Evolutionary conservation across 2,797 vertebrate species (phyloP).

Genomic region (Syngnathus acus): DNA sequence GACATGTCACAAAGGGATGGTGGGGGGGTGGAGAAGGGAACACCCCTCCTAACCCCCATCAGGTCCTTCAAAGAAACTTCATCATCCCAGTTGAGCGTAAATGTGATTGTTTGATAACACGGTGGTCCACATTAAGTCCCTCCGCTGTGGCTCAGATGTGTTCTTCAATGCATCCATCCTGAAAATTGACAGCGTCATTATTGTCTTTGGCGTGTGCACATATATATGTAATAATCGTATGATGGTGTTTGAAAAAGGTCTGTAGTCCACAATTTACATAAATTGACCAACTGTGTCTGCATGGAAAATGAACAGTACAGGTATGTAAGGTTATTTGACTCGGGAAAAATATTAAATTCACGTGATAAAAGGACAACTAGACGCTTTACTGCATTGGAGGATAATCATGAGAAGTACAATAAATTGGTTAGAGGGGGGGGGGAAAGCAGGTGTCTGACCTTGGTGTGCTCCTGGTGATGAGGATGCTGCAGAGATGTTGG

Average conservation of each 20-base stretch:
- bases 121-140: neutral
- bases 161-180: neutral
- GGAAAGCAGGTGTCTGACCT: neutral
- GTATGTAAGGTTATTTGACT: neutral
- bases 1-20: neutral
- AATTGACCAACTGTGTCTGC: neutral
- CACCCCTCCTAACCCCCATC: neutral
- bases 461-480: neutral
- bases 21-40: neutral
- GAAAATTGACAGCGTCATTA: neutral
- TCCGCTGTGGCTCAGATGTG: neutral
- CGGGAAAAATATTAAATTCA: neutral
- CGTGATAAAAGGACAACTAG: neutral
- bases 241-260: neutral
- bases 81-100: neutral
- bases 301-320: neutral
- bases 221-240: neutral
- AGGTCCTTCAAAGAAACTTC: neutral
- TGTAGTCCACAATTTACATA: neutral
- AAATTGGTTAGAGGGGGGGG: neutral
- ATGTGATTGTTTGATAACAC: neutral
- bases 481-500: constrained; percentile 5
- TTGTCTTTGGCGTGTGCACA: neutral
- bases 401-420: neutral
- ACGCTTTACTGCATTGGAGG: neutral